These are phyloP conservation scores for Leiothrix lutea DNA, from an alignment of 2,113 vertebrate genomes.

Conservation along the genomic window DNA sequence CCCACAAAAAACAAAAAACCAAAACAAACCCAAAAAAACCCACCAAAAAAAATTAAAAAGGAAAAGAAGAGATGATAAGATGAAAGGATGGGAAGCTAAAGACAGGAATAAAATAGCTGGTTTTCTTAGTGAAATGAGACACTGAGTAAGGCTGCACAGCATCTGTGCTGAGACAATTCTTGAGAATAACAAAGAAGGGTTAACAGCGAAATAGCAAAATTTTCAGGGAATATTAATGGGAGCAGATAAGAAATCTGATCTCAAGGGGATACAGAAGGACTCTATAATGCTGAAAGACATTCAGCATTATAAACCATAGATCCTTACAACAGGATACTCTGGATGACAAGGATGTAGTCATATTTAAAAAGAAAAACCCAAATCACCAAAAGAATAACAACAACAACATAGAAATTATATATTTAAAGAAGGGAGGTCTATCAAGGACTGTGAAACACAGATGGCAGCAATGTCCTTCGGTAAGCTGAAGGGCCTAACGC, in stretches of 20 bases:
- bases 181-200: background rate
- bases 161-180: background rate
- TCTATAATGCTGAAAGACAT: background rate
- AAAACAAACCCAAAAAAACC: too few relatives aligned
- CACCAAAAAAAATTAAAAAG: too few relatives aligned
- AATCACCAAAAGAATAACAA: background rate
- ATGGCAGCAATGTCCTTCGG: background rate
- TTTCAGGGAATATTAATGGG: background rate
- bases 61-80: too few relatives aligned
- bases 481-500: background rate
- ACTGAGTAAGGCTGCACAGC: background rate
- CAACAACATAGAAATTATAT: accelerated
- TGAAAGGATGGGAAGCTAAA: background rate
- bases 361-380: background rate
- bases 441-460: background rate
- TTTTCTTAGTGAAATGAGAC: background rate
- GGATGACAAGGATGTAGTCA: background rate
- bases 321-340: background rate
- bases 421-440: background rate
- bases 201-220: background rate
- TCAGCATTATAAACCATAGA: background rate
- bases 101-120: background rate
- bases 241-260: background rate
- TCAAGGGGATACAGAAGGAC: background rate
- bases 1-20: too few relatives aligned